Base-by-base conservation (phyloP, 2,888 invertebrate genomes). In the Atherix ibis region DNA sequence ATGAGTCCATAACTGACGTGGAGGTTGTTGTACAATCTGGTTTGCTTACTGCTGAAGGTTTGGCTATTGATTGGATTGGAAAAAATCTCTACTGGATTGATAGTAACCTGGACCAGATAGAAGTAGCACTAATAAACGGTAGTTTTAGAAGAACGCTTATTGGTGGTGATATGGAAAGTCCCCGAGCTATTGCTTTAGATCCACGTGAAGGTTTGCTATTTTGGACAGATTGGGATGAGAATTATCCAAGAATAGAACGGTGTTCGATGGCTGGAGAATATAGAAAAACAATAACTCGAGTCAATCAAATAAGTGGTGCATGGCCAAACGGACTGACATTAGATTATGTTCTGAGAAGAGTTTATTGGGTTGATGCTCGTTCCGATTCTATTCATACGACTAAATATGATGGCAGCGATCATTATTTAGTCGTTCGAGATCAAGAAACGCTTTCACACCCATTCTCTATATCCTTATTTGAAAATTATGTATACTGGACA, bases 401-500 rank as follows among this genome's bases (percentile, higher is more conserved):
- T 4, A 71, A 71, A 43, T 91, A 91, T 63, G 75, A 79, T 48
- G 91, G 91, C 10, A 55, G 54, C 14, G 81, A 80, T 53, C 71
- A 74, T 51, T 69, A 71, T 45, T 49, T 59, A 28, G 60, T 61
- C 40, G 65, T 87, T 47, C 68, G 72, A 40, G 76, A 76, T 34
- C 79, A 81, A 54, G 74, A 78, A 37, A 70, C 76, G 47, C 63
- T 84, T 35, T 74, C 82, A 31, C 91, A 91, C 66, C 88, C 91
- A 0, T 92, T 91, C 65, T 83, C 89, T 30, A 75, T 91, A 42
- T 72, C 84, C 0, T 66, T 89, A 38, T 88, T 80, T 64, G 88
- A 82, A 53, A 76, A 78, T 51, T 76, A 80, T 58, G 76, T 91
- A 9, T 92, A 85, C 64, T 92, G 89, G 88, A 89, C 88, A 0